Percentiles rank a stretch among this genome's conserved stretches.
Evolutionary conservation across 2,797 vertebrate species (phyloP).

Genomic region (Bucorvus abyssinicus): DNA sequence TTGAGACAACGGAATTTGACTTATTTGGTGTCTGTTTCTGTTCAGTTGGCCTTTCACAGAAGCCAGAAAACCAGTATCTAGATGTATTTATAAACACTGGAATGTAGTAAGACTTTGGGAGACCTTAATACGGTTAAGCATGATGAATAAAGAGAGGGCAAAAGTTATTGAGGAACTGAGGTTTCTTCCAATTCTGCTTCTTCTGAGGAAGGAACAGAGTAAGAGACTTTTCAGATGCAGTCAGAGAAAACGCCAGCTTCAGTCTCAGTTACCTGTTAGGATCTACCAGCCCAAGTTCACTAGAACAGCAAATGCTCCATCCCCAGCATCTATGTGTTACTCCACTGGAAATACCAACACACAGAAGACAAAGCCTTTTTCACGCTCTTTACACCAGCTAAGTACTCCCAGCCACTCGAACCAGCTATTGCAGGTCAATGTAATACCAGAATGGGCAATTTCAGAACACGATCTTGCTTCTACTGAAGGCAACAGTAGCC

Average conservation of each 20-base stretch:
- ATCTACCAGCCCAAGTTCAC: background rate
- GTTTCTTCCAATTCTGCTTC: background rate
- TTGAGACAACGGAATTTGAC: conserved; percentile 31
- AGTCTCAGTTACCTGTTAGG: background rate
- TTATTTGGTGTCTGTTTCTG: conserved; percentile 20
- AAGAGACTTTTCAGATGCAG: background rate
- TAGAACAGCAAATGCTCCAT: background rate
- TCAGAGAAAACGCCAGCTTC: background rate
- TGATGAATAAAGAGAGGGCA: conserved; percentile 9
- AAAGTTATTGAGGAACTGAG: background rate
- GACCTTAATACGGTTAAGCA: background rate
- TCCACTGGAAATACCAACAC: background rate
- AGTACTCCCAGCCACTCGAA: background rate
- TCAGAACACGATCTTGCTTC: background rate
- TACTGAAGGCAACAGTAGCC: background rate
- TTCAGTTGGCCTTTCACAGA: conserved; percentile 10
- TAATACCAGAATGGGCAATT: background rate
- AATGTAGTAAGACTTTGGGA: background rate
- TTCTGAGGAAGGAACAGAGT: background rate
- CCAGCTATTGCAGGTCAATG: background rate
- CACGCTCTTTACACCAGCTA: background rate
- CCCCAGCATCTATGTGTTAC: background rate
- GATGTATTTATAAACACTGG: background rate
- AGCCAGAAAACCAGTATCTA: background rate
- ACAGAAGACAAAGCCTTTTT: background rate